Evolutionary conservation across 2,797 vertebrate species (phyloP).

Genomic region (Poliocrania exsul): DNA sequence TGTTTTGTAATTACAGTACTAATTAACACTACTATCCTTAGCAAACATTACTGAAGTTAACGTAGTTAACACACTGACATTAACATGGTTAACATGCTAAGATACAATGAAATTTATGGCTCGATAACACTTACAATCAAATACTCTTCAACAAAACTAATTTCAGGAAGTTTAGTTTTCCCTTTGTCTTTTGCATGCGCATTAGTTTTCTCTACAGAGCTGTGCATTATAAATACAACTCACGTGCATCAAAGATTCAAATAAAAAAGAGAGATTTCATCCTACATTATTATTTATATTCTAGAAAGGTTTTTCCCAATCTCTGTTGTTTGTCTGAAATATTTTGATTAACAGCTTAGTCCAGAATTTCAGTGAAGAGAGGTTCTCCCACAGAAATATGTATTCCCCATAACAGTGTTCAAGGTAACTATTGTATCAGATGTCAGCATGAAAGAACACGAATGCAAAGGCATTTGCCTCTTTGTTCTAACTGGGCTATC

Average conservation of each 20-base stretch:
- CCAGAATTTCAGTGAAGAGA: neutral
- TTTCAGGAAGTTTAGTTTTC: neutral
- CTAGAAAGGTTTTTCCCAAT: neutral
- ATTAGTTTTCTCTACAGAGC: neutral
- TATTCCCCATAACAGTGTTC: neutral
- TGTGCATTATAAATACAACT: neutral
- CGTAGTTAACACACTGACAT: neutral
- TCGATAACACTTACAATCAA: neutral
- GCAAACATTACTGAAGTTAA: neutral
- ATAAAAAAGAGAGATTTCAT: neutral
- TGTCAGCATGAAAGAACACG: neutral
- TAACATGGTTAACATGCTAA: neutral
- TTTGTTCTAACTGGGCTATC: neutral
- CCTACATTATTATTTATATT: neutral
- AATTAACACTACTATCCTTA: neutral
- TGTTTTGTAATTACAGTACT: neutral
- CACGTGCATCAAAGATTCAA: rapidly evolving
- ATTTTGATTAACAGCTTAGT: neutral
- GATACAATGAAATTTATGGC: neutral
- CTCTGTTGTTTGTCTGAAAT: neutral
- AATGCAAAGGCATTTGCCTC: neutral
- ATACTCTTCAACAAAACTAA: neutral
- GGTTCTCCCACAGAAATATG: neutral
- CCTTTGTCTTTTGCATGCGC: neutral
- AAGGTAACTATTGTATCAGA: neutral